Evolutionary conservation across 2,113 vertebrate species (phyloP).

Genomic region (Andinoacara biseriatus): DNA sequence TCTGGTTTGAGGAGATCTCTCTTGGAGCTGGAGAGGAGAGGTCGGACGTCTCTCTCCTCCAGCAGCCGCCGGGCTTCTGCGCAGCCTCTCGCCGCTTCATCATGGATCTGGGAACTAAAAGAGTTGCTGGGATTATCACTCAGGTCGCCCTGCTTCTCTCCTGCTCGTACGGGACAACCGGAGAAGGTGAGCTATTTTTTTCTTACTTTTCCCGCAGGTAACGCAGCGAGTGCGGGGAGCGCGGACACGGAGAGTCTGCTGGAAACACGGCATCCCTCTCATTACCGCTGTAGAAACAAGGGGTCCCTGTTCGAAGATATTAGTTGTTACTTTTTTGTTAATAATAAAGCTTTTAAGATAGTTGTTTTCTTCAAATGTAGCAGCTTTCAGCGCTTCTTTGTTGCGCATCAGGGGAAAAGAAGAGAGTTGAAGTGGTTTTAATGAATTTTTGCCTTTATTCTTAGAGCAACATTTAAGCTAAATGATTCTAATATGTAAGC

Average conservation of each 20-base stretch:
- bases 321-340: background rate
- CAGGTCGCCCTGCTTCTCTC: conserved; percentile 47
- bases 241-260: background rate
- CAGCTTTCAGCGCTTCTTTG: background rate
- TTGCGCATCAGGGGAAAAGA: background rate
- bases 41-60: conserved; percentile 41
- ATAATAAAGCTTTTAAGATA: background rate
- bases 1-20: conserved; percentile 40
- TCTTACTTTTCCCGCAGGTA: conserved; percentile 23
- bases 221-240: conserved; percentile 6
- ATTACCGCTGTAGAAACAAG: background rate
- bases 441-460: background rate
- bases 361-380: background rate
- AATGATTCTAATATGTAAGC: background rate
- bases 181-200: conserved; percentile 60
- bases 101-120: conserved; percentile 61
- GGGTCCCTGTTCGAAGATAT: background rate
- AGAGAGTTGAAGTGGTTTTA: background rate
- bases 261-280: background rate
- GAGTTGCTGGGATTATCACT: conserved; percentile 50
- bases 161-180: conserved; percentile 47
- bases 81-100: conserved; percentile 31
- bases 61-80: conserved; percentile 27
- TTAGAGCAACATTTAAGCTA: background rate
- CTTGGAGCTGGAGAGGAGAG: conserved; percentile 55